A percentile compares a stretch with the other conserved stretches of the same genome.
These are phyloP conservation scores for Mesoclemmys tuberculata DNA, from an alignment of 2,113 vertebrate genomes.

Conservation along the genomic window DNA sequence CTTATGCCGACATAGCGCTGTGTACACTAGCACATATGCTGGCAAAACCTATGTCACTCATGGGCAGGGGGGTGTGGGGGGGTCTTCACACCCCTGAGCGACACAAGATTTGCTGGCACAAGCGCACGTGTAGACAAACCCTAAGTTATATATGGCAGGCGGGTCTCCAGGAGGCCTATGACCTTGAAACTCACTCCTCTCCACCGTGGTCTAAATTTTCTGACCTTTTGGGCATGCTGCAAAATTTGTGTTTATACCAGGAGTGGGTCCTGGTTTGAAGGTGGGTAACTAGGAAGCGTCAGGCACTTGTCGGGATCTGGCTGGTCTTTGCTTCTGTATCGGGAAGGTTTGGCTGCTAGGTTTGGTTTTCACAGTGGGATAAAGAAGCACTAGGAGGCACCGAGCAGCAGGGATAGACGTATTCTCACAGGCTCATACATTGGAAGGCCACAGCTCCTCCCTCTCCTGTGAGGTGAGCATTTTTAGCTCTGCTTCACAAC, in stretches of 20 bases:
- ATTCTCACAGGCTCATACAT: background rate
- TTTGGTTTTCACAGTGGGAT: background rate
- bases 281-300: background rate
- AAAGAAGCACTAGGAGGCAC: slow-evolving; percentile 1
- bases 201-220: background rate
- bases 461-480: slow-evolving; percentile 33
- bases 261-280: background rate
- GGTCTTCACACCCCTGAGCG: no score
- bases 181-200: background rate
- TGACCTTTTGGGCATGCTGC: background rate
- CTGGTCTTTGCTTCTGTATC: background rate
- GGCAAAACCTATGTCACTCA: no score
- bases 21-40: no score
- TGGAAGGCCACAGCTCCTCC: background rate
- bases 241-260: background rate
- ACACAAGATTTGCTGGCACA: no score
- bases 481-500: slow-evolving; percentile 59
- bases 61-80: no score
- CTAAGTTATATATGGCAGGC: background rate
- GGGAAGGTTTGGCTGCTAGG: no score
- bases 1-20: no score
- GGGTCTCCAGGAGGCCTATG: background rate
- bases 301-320: background rate
- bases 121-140: no score
- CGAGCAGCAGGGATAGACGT: background rate